These are phyloP conservation scores for Mycetomoellerius zeteki DNA, from an alignment of 1,140 invertebrate genomes.

Conservation along the genomic window DNA sequence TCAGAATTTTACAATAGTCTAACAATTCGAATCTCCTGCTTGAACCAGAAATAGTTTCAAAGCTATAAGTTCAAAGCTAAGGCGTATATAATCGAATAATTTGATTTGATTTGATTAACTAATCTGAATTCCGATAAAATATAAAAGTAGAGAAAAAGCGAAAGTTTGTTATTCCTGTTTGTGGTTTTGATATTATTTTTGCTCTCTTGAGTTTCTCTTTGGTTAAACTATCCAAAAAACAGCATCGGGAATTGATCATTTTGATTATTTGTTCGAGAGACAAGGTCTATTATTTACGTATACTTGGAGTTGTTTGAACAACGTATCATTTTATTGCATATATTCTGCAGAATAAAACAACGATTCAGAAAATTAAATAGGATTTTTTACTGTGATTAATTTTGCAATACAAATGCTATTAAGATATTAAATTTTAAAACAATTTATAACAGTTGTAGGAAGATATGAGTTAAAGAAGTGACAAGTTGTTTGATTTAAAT, in stretches of 20 bases:
- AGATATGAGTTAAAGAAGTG: background rate
- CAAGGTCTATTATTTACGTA: background rate
- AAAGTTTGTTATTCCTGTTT: conserved; percentile 14
- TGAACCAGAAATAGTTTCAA: background rate
- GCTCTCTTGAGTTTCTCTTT: background rate
- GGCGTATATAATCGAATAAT: background rate
- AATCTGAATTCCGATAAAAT: background rate
- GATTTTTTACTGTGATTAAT: background rate
- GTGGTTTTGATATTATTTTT: background rate
- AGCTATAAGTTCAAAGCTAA: background rate
- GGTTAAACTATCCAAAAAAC: background rate
- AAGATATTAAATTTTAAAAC: background rate
- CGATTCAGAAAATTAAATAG: background rate
- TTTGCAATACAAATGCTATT: background rate
- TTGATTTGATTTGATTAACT: background rate
- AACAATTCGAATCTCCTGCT: background rate
- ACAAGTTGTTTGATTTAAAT: background rate
- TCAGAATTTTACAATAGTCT: background rate
- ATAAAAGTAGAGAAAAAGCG: background rate
- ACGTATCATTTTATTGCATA: background rate
- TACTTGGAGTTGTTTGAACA: background rate
- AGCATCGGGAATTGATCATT: background rate
- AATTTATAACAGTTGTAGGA: background rate
- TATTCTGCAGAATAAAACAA: background rate
- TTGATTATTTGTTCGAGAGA: background rate